Base-by-base conservation (phyloP, 2,888 invertebrate species). In the Erannis defoliaria region DNA sequence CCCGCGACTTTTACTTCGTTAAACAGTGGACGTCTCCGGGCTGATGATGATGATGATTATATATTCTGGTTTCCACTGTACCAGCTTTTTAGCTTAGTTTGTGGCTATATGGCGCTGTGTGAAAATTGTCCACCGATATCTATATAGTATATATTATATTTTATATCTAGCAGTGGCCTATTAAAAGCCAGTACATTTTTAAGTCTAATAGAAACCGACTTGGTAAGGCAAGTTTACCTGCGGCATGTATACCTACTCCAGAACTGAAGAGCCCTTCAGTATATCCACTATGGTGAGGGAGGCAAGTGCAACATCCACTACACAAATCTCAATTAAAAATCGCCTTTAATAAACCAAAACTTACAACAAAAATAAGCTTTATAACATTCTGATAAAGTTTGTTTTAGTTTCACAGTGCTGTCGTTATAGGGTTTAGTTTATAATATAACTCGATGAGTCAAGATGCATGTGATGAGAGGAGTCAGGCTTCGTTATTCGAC, bases 401-500 rank as follows among this genome's bases (percentile, higher is more conserved):
- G 5, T 29, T 65, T 71, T 77, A 2, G 29, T 1, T 29, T 55
- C 29, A 0, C 18, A 0, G 0, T 16, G 18, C 12, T 8, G 8
- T 10, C n/a, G 0, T 8, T 12, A 5, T 72, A 80, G 62, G 62
- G 71, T 65, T 67, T 42, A 42, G 54, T 79, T 82, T 82, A 48
- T 78, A 77, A 79, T 80, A 80, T 73, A 71, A n/a, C 58, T 49
- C 61, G 60, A 42, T 42, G 67, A 84, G 80, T 84, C 81, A 85
- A 85, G 85, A 81, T 83, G 81, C 82, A 84, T 81, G 81, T 83
- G 78, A 81, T 82, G 81, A 82, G 87, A 80, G 80, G 78, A 81
- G 80, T 79, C 77, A 80, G 71, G 82, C 87, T 88, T 88, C 88
- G 88, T 88, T 88, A 88, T 86, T 77, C 80, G 74, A 77, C 78